Evolutionary conservation across 2,888 invertebrate species (phyloP).

Genomic region (Clistopyga incitator): DNA sequence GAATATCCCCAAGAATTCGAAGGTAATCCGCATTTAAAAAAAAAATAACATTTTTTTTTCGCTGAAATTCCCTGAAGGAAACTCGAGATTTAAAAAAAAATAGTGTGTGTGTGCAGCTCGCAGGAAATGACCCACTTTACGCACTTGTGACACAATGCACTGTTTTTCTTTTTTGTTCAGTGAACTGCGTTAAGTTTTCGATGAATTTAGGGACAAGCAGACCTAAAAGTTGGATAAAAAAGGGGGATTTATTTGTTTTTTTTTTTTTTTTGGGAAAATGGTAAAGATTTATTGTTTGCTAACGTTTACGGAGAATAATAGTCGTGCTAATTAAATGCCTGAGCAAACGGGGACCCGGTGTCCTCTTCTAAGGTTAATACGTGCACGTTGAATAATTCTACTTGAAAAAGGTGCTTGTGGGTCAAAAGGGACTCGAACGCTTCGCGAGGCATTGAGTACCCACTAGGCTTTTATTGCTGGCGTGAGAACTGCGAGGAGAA

Average conservation of each 20-base stretch:
- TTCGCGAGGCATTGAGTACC: conserved; percentile 20
- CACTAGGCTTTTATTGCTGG: conserved; percentile 24
- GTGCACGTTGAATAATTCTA: conserved; percentile 5
- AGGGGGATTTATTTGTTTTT: not conserved
- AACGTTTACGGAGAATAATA: not conserved
- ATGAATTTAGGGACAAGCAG: not conserved
- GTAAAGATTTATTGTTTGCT: not conserved
- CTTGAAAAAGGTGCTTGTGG: conserved; percentile 23
- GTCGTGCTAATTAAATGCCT: not conserved
- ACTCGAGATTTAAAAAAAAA: no score
- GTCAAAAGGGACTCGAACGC: conserved; percentile 26
- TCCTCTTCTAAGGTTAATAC: conserved; percentile 7
- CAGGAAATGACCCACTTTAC: no score
- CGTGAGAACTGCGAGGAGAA: conserved; percentile 4
- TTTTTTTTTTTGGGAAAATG: not conserved
- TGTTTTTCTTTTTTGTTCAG: no score
- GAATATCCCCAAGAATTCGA: not conserved
- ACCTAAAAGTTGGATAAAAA: not conserved
- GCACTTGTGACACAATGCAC: no score
- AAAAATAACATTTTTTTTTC: not conserved
- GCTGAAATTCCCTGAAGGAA: no score
- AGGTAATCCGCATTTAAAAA: not conserved
- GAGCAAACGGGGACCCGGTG: not conserved
- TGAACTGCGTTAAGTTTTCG: no score
- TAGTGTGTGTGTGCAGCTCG: no score